Conservation (phyloP, 2,797 vertebrate species). For the Dromococcyx pavoninus region DNA sequence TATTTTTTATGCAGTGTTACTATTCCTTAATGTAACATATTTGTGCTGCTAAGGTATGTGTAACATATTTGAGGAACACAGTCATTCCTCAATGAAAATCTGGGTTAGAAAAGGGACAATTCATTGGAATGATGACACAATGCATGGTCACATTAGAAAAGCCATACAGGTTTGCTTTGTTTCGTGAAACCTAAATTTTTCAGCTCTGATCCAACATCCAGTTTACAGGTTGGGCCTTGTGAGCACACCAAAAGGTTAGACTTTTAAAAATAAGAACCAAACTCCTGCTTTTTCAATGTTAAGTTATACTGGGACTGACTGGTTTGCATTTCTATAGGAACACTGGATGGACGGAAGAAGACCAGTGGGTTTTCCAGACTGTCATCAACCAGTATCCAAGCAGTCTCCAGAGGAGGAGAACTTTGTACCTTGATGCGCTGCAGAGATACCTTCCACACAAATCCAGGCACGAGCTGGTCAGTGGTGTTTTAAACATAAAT, state of each 20-base stretch:
- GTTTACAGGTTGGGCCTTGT: neutral
- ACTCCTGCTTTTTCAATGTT: neutral
- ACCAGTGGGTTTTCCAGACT: slow-evolving; percentile 83
- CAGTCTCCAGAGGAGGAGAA: slow-evolving; percentile 79
- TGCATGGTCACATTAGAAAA: neutral
- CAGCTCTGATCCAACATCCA: neutral
- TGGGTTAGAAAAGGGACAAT: neutral
- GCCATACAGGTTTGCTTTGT: neutral
- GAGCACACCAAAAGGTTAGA: neutral
- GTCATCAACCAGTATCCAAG: slow-evolving; percentile 82
- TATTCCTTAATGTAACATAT: neutral
- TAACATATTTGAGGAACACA: neutral
- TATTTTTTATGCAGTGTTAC: neutral
- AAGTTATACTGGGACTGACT: neutral
- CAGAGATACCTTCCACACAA: slow-evolving; percentile 84
- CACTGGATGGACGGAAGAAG: slow-evolving; percentile 82
- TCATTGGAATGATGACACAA: rapidly evolving
- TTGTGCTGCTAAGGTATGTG: neutral
- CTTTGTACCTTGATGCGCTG: slow-evolving; percentile 86
- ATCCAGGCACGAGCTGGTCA: slow-evolving; percentile 86
- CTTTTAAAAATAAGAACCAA: neutral
- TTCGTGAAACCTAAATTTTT: neutral
- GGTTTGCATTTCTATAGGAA: slow-evolving; percentile 73
- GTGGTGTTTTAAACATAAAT: slow-evolving; percentile 48
- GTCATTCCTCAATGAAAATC: neutral